A percentile compares a stretch with the other conserved stretches of the same genome.
phyloP scores from a whole-genome alignment of 1,140 invertebrate genomes.

The Pseudomyrmex sp. region DNA sequence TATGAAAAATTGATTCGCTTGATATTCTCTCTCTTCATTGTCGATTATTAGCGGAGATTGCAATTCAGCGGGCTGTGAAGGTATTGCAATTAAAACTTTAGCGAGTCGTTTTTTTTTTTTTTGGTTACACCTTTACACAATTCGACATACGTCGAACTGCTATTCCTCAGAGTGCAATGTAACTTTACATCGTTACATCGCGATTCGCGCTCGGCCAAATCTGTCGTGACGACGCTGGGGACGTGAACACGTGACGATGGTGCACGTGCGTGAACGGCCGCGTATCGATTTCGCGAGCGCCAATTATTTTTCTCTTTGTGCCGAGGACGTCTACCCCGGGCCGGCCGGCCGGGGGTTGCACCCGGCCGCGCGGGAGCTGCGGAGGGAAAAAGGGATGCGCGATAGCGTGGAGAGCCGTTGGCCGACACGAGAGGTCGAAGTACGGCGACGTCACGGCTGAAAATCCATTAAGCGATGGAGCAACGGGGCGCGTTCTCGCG shows the following conservation, averaged over 20 bases:
- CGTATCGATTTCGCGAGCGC: slow-evolving; percentile 65
- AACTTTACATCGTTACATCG: slow-evolving; percentile 3
- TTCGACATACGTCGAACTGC: neutral
- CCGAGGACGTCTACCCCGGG: slow-evolving; percentile 64
- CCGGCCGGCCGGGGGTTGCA: slow-evolving; percentile 18
- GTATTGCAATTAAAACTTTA: neutral
- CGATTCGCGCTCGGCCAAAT: slow-evolving; percentile 34
- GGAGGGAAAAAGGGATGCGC: neutral
- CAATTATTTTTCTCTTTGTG: slow-evolving; percentile 67
- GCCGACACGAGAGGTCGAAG: slow-evolving; percentile 45
- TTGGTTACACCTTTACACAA: too few relatives aligned
- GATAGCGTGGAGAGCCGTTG: slow-evolving; percentile 7
- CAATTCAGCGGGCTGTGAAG: too few relatives aligned
- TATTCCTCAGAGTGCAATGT: neutral
- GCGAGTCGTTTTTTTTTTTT: neutral
- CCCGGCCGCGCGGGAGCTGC: neutral
- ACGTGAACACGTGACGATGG: slow-evolving; percentile 4
- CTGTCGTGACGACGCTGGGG: neutral
- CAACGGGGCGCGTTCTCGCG: slow-evolving; percentile 2
- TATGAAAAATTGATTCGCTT: neutral
- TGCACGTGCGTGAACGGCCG: slow-evolving; percentile 20
- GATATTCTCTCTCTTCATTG: neutral
- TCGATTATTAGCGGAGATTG: neutral
- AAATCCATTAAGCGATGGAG: slow-evolving; percentile 58
- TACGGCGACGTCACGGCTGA: slow-evolving; percentile 33